Conservation (phyloP, 2,888 invertebrate species). For the Proisotoma minuta region DNA sequence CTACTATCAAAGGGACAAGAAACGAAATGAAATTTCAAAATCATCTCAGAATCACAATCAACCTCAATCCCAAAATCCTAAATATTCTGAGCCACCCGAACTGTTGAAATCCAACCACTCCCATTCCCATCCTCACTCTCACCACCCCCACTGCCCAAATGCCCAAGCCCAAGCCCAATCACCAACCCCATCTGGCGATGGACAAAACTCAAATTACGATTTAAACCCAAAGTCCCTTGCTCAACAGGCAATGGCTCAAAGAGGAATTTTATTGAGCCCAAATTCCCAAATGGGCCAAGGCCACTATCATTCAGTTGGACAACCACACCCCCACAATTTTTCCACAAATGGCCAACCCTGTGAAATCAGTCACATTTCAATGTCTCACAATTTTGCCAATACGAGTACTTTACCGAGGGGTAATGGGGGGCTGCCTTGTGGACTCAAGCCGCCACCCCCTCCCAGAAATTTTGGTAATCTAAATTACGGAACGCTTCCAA, state of each 20-base stretch:
- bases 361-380: conserved; percentile 17
- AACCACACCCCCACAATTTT: conserved; percentile 25
- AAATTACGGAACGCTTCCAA: too few species aligned
- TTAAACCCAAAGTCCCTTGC: conserved; percentile 33
- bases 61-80: conserved; percentile 23
- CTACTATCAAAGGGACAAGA: conserved; percentile 73
- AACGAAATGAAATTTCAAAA: conserved; percentile 65
- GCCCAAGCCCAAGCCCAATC: neutral
- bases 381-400: conserved; percentile 23
- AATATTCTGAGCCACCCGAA: conserved; percentile 45
- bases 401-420: conserved; percentile 39
- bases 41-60: conserved; percentile 29
- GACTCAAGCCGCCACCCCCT: conserved; percentile 44
- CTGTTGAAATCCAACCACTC: conserved; percentile 47
- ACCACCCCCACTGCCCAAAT: conserved; percentile 32
- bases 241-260: conserved; percentile 39
- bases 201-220: neutral
- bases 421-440: conserved; percentile 34
- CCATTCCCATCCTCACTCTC: conserved; percentile 40
- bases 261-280: conserved; percentile 43
- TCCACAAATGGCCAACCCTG: conserved; percentile 29
- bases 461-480: conserved; percentile 42
- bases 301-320: conserved; percentile 27
- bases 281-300: conserved; percentile 37
- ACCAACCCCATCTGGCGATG: neutral